A percentile compares a stretch with the other conserved stretches of the same genome.
phyloP scores from a whole-genome alignment of 2,888 invertebrate genomes.

The Campaea margaritaria region DNA sequence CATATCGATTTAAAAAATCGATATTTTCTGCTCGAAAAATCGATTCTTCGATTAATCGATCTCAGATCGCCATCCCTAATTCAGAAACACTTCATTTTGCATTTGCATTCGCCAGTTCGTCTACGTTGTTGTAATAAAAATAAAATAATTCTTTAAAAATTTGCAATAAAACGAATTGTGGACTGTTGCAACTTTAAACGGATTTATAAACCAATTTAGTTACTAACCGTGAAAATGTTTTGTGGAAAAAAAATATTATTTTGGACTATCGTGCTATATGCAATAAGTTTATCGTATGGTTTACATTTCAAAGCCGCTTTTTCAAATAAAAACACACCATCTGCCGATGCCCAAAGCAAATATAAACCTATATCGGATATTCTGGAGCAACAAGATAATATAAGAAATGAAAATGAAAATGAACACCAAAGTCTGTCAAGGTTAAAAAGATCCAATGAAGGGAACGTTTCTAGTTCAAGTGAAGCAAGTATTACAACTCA shows the following conservation, averaged over 20 bases:
- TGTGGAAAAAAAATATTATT: conserved; percentile 12
- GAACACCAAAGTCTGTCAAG: conserved; percentile 52
- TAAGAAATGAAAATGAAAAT: conserved; percentile 18
- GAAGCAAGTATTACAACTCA: conserved; percentile 57
- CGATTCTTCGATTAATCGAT: too few relatives aligned
- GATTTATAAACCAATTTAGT: neutral
- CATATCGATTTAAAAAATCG: too few relatives aligned
- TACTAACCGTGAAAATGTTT: conserved; percentile 24
- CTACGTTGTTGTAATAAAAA: too few relatives aligned
- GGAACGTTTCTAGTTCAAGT: conserved; percentile 61
- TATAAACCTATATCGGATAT: neutral
- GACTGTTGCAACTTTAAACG: too few relatives aligned
- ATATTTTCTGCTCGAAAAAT: too few relatives aligned
- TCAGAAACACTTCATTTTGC: too few relatives aligned
- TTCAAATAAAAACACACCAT: conserved; percentile 9
- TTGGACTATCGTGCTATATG: conserved; percentile 24
- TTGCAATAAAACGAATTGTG: too few relatives aligned
- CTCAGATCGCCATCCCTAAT: too few relatives aligned
- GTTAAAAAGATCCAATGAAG: conserved; percentile 61
- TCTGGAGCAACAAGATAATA: neutral
- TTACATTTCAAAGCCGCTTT: conserved; percentile 19
- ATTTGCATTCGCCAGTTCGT: too few relatives aligned
- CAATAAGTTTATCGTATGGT: conserved; percentile 23
- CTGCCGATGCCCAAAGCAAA: conserved; percentile 3
- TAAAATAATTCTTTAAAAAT: too few relatives aligned